Evolutionary conservation across 1,140 invertebrate genomes (phyloP).

Genomic region (Hyposmocoma kahamanoa): DNA sequence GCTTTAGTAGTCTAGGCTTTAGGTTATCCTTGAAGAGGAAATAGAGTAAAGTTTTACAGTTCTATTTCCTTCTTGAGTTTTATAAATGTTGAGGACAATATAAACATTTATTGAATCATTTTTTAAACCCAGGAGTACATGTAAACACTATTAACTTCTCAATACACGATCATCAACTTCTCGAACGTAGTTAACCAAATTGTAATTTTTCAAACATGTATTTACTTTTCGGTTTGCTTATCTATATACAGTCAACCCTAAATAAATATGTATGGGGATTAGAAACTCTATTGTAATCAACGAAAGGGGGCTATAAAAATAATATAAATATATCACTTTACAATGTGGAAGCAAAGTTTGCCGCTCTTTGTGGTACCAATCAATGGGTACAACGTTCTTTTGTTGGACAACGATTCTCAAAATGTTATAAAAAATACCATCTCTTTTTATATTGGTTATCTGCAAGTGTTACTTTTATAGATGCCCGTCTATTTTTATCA

Average conservation of each 20-base stretch:
- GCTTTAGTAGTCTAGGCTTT: no score
- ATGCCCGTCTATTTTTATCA: no score
- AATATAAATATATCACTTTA: conserved; percentile 70
- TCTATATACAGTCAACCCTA: conserved; percentile 4
- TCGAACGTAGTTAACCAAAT: conserved; percentile 63
- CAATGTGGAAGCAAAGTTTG: conserved; percentile 55
- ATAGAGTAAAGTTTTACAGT: no score
- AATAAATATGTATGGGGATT: conserved; percentile 35
- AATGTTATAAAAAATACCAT: neutral
- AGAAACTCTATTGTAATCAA: conserved; percentile 32
- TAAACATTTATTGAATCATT: no score
- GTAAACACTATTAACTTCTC: no score
- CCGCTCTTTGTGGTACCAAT: conserved; percentile 57
- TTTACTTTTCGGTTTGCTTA: conserved; percentile 9
- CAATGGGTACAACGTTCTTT: conserved; percentile 41
- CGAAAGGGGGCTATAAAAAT: conserved; percentile 44
- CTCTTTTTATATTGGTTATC: no score
- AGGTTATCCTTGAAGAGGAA: no score
- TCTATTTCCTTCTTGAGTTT: no score
- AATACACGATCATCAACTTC: no score
- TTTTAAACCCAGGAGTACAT: no score
- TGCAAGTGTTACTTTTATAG: no score
- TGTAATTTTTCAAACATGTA: conserved; percentile 51
- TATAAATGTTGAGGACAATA: no score
- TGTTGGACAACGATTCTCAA: conserved; percentile 34